Percentiles rank a stretch among this genome's conserved stretches.
Conservation (phyloP, 2,113 vertebrate genomes). For the Muntiacus reevesi region DNA sequence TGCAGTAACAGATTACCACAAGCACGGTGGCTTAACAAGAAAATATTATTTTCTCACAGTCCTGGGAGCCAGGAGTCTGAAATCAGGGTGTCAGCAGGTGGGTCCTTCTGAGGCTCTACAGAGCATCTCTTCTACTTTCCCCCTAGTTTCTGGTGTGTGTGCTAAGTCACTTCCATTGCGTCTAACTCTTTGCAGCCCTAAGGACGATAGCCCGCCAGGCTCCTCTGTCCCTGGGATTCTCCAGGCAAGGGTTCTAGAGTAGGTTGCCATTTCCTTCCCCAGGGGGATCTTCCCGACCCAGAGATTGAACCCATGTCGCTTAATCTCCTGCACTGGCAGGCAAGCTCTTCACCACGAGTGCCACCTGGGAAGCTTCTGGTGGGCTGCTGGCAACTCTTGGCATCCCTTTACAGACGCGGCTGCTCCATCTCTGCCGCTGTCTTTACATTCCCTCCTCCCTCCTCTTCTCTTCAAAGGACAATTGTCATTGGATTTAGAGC, state of each 20-base stretch:
- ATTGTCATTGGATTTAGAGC: background rate
- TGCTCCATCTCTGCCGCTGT: background rate
- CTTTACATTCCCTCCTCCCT: background rate
- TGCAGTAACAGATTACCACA: background rate
- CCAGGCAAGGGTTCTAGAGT: background rate
- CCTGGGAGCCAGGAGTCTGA: background rate
- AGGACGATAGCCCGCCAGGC: fast-evolving
- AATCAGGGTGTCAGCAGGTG: background rate
- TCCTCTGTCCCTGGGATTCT: background rate
- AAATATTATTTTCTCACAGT: background rate
- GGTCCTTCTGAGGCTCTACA: background rate
- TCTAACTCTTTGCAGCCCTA: background rate
- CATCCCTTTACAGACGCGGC: background rate
- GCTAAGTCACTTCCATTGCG: fast-evolving
- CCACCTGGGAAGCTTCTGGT: background rate
- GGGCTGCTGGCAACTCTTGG: background rate
- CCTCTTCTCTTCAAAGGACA: background rate
- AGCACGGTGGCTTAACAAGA: background rate
- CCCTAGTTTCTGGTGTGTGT: background rate
- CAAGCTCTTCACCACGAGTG: background rate
- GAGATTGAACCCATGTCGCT: background rate
- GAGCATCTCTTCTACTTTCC: background rate
- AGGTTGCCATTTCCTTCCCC: background rate
- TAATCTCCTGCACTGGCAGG: background rate
- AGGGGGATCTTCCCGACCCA: background rate